Base-by-base conservation (phyloP, 2,113 vertebrate genomes). In the Cygnus atratus region DNA sequence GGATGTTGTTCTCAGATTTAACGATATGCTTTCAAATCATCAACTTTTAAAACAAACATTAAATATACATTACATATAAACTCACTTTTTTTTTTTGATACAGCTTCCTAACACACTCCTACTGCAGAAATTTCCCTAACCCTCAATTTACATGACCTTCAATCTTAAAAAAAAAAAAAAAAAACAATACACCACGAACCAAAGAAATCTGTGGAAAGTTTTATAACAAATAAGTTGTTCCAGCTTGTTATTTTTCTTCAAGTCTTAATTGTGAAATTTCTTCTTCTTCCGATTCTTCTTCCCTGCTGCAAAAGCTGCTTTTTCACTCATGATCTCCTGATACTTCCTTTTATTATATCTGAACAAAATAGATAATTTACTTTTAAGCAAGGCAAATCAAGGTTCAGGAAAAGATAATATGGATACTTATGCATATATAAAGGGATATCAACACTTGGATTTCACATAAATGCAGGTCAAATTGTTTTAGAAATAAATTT, bases 291-390 rank as follows among this genome's bases (percentile, higher is more conserved):
- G 98, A 93, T 98, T 98, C 97, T 96, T 99, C 97, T 98, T 99
- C 96, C 99, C 99, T 84, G 98, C 98, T 92, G 98, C 98, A 67
- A 98, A 97, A 75, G 98, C 98, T 94, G 98, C 98, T 96, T 98
- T 99, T 97, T 99, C 99, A 79, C 97, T 86, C 96, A 99, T 97
- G 95, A 99, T 99, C 89, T 99, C 98, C 82, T 98, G 98, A 94
- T 98, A 99, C 90, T 99, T 99, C 98, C 97, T 99, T 98, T 99
- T 99, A 97, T 99, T 99, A 71, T 98, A 98, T 59, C 99, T 99
- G 96, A 93, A 96, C 89, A 97, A 85, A 97, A 96, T 90, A 97
- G 50, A 97, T 90, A 95, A 97, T 96, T 54, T 76, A 94, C 95
- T 90, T 93, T 94, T 93, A 97, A 94, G 75, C 74, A 95, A 3